Conservation (phyloP, 2,797 vertebrate genomes). For the Sitta carolinensis region DNA sequence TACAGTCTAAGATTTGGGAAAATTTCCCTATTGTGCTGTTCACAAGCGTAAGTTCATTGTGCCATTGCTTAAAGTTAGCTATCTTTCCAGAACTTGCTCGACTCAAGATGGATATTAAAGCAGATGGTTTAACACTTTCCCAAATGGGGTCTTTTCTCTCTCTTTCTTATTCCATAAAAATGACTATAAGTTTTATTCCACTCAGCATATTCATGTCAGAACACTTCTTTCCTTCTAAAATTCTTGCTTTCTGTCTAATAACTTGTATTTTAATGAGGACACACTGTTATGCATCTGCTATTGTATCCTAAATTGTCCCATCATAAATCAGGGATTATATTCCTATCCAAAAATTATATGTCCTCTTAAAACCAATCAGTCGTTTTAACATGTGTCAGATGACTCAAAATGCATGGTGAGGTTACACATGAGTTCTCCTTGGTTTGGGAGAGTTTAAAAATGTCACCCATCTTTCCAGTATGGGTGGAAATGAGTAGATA, state of each 20-base stretch:
- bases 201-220: neutral
- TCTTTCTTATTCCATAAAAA: neutral
- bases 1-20: neutral
- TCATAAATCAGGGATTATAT: neutral
- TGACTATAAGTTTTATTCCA: neutral
- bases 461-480: neutral
- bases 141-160: fast-evolving
- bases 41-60: neutral
- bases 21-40: neutral
- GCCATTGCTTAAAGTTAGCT: neutral
- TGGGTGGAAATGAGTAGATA: neutral
- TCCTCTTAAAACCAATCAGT: neutral
- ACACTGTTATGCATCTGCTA: neutral
- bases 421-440: neutral
- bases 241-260: neutral
- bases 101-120: neutral
- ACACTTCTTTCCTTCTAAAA: neutral
- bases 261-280: neutral
- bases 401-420: neutral
- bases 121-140: neutral
- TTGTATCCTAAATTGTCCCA: neutral
- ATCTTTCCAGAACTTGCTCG: neutral
- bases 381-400: neutral
- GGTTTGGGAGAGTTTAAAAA: neutral
- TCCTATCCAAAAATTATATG: neutral